Evolutionary conservation across 2,888 invertebrate species (phyloP), one percentile per base, ranked within the genome.

Genomic region (Ommatoiulus sabulosus): DNA sequence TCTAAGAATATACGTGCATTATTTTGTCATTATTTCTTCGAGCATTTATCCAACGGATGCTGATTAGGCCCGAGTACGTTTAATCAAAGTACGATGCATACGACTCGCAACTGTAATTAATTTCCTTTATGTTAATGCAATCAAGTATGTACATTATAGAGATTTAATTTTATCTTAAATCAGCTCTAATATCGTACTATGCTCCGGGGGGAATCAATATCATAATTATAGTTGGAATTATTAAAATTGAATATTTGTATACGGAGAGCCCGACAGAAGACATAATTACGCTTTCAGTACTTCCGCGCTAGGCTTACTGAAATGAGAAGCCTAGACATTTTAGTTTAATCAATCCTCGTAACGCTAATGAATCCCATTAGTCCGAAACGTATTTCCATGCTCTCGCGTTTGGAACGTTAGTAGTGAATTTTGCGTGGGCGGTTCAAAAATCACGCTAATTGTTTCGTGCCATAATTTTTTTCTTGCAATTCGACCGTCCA

Each of bases 171-270:
- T 72, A 72, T 72, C 24, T 72, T 72, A 72, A 72, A 72, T 72
- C 72, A 72, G 72, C 72, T 72, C 72, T 72, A 72, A 72, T 72
- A 72, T 72, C 72, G 24, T 72, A 24, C 72, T 72, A 8, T 72
- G 72, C 72, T 72, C 72, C 72, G 72, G 72, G 72, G 72, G 72
- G 72, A 72, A 72, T 72, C 72, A 72, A 72, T 72, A 72, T 72
- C 72, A 72, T 72, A 72, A 72, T 72, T 72, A 24, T 72, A 72
- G 72, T n/a, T 72, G 24, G n/a, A 72, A 72, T 72, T 72, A 72
- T 72, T 24, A 72, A 72, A 72, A 72, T 72, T 72, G 72, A 72
- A 72, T 72, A 72, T 72, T 24, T 72, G 72, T 72, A 24, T 72
- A 72, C 10, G 72, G 10, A 24, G 24, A 72, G 72, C 72, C 72